phyloP scores from a whole-genome alignment of 2,113 vertebrate species.

The Oryzias celebensis region DNA sequence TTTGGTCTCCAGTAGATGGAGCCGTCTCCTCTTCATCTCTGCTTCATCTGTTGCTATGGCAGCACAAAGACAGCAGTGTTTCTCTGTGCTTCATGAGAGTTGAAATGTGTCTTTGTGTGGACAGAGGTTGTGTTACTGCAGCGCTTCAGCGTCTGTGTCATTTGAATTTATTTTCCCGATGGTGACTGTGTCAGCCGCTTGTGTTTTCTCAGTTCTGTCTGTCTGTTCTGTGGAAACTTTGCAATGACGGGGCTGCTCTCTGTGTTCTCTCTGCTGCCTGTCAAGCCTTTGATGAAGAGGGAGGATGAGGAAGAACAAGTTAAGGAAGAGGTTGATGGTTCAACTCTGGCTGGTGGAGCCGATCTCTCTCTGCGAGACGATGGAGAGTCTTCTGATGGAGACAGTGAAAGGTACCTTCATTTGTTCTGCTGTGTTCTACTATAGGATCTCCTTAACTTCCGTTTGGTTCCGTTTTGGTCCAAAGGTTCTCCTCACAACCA shows the following conservation, averaged over 20 bases:
- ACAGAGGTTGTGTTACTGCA: slow-evolving; percentile 33
- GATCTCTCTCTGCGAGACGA: slow-evolving; percentile 29
- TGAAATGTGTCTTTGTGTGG: slow-evolving; percentile 43
- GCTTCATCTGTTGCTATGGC: slow-evolving; percentile 80
- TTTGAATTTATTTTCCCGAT: slow-evolving; percentile 59
- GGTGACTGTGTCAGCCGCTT: neutral
- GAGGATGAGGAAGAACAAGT: slow-evolving; percentile 60
- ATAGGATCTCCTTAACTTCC: no score
- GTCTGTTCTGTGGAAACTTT: slow-evolving; percentile 17
- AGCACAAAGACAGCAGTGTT: slow-evolving; percentile 72
- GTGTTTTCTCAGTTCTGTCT: slow-evolving; percentile 2
- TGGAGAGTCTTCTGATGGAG: slow-evolving; percentile 61
- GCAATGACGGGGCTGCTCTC: slow-evolving; percentile 89
- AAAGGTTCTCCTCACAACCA: neutral
- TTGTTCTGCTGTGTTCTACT: no score
- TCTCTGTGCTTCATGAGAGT: slow-evolving; percentile 33
- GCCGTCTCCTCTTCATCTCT: slow-evolving; percentile 35
- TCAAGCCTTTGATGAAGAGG: slow-evolving; percentile 78
- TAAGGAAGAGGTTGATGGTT: slow-evolving; percentile 45
- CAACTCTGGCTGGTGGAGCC: slow-evolving; percentile 2
- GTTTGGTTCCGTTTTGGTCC: no score
- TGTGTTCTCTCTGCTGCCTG: slow-evolving; percentile 84
- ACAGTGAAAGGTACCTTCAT: slow-evolving; percentile 82
- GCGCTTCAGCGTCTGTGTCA: slow-evolving; percentile 9
- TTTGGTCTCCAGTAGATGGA: slow-evolving; percentile 55